Conservation (phyloP, 1,140 invertebrate species). For the Gryllus bimaculatus region DNA sequence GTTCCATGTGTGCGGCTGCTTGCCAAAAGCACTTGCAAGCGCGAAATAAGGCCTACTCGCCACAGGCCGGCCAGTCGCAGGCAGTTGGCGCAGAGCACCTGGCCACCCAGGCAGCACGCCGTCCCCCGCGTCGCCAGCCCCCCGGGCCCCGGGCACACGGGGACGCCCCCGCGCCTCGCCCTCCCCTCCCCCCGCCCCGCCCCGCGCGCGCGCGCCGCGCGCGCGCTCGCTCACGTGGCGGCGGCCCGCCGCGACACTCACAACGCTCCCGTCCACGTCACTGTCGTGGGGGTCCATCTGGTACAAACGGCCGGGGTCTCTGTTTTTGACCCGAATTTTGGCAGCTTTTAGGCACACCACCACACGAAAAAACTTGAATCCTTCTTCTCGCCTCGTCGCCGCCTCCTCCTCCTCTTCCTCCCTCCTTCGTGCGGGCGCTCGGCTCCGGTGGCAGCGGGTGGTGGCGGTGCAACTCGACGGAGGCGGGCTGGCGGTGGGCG, state of each 20-base stretch:
- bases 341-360: constrained; percentile 36
- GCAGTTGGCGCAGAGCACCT: not conserved
- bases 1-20: no score
- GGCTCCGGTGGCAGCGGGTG: no score
- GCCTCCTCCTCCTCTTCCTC: no score
- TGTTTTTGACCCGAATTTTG: constrained; percentile 88
- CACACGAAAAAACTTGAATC: not conserved
- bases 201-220: no score
- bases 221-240: not conserved
- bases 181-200: no score
- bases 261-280: constrained; percentile 50
- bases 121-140: not conserved
- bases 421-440: no score
- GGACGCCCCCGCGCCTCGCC: not conserved
- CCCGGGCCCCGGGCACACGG: not conserved
- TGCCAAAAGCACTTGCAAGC: no score
- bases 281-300: constrained; percentile 73
- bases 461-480: no score
- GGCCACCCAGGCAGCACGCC: not conserved
- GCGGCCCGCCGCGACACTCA: constrained; percentile 31
- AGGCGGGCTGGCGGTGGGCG: no score
- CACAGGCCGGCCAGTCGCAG: no score
- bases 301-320: constrained; percentile 71
- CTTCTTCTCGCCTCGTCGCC: no score
- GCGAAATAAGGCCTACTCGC: no score